Evolutionary conservation across 2,888 invertebrate genomes (phyloP), one percentile per base, ranked within the genome.

Genomic region (Serripes groenlandicus): DNA sequence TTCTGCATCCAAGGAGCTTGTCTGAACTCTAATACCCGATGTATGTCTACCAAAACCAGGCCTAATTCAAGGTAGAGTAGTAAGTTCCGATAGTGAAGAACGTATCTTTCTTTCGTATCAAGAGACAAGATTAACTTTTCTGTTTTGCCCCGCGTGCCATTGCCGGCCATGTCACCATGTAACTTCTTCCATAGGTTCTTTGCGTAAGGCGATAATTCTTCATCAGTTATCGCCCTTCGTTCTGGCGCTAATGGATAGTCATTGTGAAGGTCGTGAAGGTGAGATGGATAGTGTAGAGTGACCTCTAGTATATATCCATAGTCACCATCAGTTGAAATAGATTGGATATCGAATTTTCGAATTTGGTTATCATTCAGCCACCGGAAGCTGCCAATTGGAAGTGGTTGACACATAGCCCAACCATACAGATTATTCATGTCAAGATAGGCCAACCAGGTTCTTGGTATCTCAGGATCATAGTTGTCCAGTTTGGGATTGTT

Each of bases 61-160:
- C 92, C 91, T 34, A 89, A 58, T 3, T 49, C n/a, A 0, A 91
- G 21, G 66, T 91, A 90, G 81, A 91, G 90, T 83, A 92, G 89
- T 52, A 94, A 87, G 69, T 90, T 92, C 11, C 87, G 35, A 83
- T 93, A 93, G 81, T 94, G 92, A 18, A 94, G 86, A 0, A 93
- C 81, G 82, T 94, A 94, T 9, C 87, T 74, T 35, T 80, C 73
- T 72, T 89, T 77, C 30, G 78, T 74, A 28, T 78, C 11, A 37
- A 89, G 76, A 26, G 86, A 89, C 7, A 81, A 77, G 7, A 90
- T n/a, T 18, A 66, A 23, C 35, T n/a, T 66, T 32, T 32, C 35
- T 34, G 21, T 26, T n/a, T 52, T n/a, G 28, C 35, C 28, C 35
- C 69, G 37, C 18, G 49, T 32, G 9, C 54, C 54, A 32, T 56